A percentile compares a stretch with the other conserved stretches of the same genome.
These are phyloP conservation scores for Antitype chi DNA, from an alignment of 2,888 invertebrate genomes.

Conservation along the genomic window DNA sequence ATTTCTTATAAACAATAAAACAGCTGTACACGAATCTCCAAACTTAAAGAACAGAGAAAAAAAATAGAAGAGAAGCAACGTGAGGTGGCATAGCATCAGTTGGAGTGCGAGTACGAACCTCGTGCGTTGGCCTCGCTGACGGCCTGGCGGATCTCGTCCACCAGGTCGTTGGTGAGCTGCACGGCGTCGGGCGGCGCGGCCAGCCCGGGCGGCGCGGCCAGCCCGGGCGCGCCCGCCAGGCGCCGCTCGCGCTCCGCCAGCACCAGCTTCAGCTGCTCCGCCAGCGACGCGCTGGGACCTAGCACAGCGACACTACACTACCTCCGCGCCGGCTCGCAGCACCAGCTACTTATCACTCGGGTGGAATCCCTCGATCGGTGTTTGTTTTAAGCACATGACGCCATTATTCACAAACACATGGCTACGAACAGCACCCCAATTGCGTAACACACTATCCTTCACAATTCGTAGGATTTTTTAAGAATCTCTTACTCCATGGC, in stretches of 20 bases:
- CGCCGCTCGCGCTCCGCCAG: slow-evolving; percentile 96
- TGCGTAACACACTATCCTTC: slow-evolving; percentile 4
- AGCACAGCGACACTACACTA: slow-evolving; percentile 23
- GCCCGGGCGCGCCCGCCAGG: slow-evolving; percentile 90
- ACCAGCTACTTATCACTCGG: slow-evolving; percentile 18
- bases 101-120: slow-evolving; percentile 88
- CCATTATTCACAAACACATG: slow-evolving; percentile 65
- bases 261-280: slow-evolving; percentile 96
- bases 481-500: not conserved
- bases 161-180: slow-evolving; percentile 94
- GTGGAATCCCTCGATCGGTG: slow-evolving; percentile 7
- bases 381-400: slow-evolving; percentile 48
- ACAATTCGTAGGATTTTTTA: not conserved
- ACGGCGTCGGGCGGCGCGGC: slow-evolving; percentile 90
- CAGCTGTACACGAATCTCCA: slow-evolving; percentile 48
- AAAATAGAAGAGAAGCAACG: slow-evolving; percentile 54
- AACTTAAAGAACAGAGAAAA: slow-evolving; percentile 55
- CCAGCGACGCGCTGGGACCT: slow-evolving; percentile 94
- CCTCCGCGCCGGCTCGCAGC: not conserved
- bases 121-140: slow-evolving; percentile 97
- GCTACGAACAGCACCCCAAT: slow-evolving; percentile 25
- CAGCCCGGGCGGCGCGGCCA: slow-evolving; percentile 81
- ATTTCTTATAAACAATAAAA: slow-evolving; percentile 42
- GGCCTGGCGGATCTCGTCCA: slow-evolving; percentile 96
- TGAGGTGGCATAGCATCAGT: slow-evolving; percentile 45